phyloP scores from a whole-genome alignment of 2,888 invertebrate species.

The Microctonus aethiopoides region DNA sequence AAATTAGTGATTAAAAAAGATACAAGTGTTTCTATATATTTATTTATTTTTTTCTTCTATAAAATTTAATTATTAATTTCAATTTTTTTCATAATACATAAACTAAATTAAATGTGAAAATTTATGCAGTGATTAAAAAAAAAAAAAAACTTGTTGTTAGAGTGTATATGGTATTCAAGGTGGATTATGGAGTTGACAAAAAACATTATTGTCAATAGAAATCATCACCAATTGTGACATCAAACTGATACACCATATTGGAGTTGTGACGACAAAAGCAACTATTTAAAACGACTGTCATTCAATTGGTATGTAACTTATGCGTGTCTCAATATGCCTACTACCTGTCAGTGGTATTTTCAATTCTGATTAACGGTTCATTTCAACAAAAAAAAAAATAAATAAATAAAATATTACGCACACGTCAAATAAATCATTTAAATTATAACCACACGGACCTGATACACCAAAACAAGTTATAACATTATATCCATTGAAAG shows the following conservation, averaged over 20 bases:
- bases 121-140: too few relatives aligned
- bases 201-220: background rate
- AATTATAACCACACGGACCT: background rate
- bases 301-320: slow-evolving; percentile 29
- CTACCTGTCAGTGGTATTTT: background rate
- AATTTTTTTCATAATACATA: too few relatives aligned
- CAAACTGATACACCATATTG: slow-evolving; percentile 13
- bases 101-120: too few relatives aligned
- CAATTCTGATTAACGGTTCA: slow-evolving; percentile 4
- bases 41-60: too few relatives aligned
- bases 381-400: background rate
- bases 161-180: background rate
- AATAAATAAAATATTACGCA: background rate
- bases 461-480: background rate
- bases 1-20: background rate
- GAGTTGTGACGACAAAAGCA: slow-evolving; percentile 9
- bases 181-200: slow-evolving; percentile 27
- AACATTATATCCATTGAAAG: too few relatives aligned
- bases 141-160: background rate
- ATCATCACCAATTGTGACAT: slow-evolving; percentile 18
- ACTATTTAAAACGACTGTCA: slow-evolving; percentile 25
- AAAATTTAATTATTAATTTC: too few relatives aligned
- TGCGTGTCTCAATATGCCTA: background rate
- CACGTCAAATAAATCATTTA: background rate
- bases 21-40: background rate